Percentiles rank a stretch among this genome's conserved stretches.
Conservation (phyloP, 1,140 invertebrate species). For the Ceratoteleas bidentatus region DNA sequence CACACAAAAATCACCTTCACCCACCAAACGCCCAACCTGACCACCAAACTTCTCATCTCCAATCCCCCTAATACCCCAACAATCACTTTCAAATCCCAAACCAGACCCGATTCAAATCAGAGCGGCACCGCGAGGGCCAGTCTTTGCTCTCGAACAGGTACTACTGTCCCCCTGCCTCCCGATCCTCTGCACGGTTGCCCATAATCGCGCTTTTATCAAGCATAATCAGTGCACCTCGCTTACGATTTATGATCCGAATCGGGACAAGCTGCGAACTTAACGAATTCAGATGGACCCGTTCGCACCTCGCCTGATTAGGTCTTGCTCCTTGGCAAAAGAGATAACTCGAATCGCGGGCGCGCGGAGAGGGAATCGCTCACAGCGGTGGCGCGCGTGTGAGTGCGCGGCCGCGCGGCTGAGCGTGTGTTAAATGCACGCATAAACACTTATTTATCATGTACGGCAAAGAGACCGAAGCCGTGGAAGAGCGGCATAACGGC, state of each 20-base stretch:
- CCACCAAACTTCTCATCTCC: too few relatives aligned
- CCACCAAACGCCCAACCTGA: too few relatives aligned
- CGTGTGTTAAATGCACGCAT: constrained; percentile 57
- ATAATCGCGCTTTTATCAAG: constrained; percentile 54
- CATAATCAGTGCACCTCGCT: constrained; percentile 40
- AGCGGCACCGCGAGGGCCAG: neutral
- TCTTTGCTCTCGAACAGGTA: neutral
- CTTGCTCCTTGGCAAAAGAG: constrained; percentile 46
- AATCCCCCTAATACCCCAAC: neutral
- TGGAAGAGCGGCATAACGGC: constrained; percentile 52
- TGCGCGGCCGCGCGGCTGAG: neutral
- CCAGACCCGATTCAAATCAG: neutral
- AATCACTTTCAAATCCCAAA: neutral
- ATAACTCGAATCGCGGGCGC: constrained; percentile 26
- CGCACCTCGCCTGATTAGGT: constrained; percentile 76
- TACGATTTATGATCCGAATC: constrained; percentile 49
- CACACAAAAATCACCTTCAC: too few relatives aligned
- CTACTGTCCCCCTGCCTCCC: constrained; percentile 5
- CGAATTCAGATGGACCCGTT: constrained; percentile 77
- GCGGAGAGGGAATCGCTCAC: constrained; percentile 19
- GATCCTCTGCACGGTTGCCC: constrained; percentile 14
- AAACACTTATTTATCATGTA: constrained; percentile 65
- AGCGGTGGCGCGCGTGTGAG: neutral
- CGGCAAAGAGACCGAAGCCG: constrained; percentile 56
- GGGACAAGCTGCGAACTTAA: constrained; percentile 58